Evolutionary conservation across 2,797 vertebrate species (phyloP).

Genomic region (Enteromius anoplus): DNA sequence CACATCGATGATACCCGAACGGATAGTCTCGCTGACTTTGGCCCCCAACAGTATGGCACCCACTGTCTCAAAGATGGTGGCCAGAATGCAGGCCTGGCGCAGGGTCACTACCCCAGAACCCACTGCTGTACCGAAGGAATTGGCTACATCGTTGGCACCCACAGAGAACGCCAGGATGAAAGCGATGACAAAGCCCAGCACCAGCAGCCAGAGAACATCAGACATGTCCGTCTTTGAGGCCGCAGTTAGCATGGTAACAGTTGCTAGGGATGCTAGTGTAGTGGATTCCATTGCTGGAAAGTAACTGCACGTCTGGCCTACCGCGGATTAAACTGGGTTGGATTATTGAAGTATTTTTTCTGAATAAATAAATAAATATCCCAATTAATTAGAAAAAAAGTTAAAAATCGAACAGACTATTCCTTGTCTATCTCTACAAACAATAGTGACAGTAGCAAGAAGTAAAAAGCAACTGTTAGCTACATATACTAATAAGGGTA

Average conservation of each 20-base stretch:
- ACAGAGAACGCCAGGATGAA: conserved; percentile 95
- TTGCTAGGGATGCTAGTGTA: conserved; percentile 70
- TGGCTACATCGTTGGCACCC: conserved; percentile 97
- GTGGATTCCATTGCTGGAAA: conserved; percentile 69
- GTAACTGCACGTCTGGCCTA: conserved; percentile 38
- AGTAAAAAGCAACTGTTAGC: conserved; percentile 74
- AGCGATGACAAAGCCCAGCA: conserved; percentile 92
- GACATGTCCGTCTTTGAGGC: conserved; percentile 68
- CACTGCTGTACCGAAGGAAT: conserved; percentile 96
- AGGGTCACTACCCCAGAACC: conserved; percentile 95
- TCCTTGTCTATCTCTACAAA: conserved; percentile 59
- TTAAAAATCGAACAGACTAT: conserved; percentile 25
- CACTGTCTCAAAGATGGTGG: conserved; percentile 91
- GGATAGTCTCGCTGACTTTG: conserved; percentile 95
- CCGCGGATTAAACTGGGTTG: conserved; percentile 1
- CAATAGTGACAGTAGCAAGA: conserved; percentile 25
- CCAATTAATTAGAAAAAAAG: conserved; percentile 54
- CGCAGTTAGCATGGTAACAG: conserved; percentile 61
- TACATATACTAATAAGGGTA: conserved; percentile 64
- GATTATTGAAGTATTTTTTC: conserved; percentile 72
- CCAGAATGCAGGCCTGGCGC: conserved; percentile 90
- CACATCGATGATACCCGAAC: conserved; percentile 91
- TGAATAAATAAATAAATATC: conserved; percentile 64
- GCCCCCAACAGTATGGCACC: conserved; percentile 92
- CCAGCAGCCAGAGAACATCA: conserved; percentile 83